Percentiles rank a stretch among this genome's conserved stretches.
These are phyloP conservation scores for Diachrysia chrysitis DNA, from an alignment of 2,888 invertebrate genomes.

Conservation along the genomic window DNA sequence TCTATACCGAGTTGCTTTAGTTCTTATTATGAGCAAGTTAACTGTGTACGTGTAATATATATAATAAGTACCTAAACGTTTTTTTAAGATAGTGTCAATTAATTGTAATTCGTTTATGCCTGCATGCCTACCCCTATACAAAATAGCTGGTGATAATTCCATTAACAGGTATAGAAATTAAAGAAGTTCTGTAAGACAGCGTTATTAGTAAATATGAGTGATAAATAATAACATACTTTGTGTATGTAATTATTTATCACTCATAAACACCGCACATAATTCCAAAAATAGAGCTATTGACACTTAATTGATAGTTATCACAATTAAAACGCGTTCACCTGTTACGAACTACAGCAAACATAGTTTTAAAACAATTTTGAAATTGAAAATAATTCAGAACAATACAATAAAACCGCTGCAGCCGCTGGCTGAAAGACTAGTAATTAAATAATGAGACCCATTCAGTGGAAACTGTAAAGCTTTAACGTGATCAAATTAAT, in stretches of 20 bases:
- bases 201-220: too few relatives aligned
- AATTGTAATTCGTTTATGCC: too few relatives aligned
- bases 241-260: too few relatives aligned
- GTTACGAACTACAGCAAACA: background rate
- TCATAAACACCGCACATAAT: too few relatives aligned
- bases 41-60: background rate
- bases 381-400: constrained; percentile 12
- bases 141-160: too few relatives aligned
- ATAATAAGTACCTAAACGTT: too few relatives aligned
- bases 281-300: background rate
- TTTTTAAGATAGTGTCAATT: too few relatives aligned
- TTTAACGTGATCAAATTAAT: constrained; percentile 62
- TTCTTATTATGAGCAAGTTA: background rate
- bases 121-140: too few relatives aligned
- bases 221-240: background rate
- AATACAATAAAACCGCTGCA: constrained; percentile 21
- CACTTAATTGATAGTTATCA: background rate
- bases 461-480: constrained; percentile 40
- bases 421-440: constrained; percentile 25
- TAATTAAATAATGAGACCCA: constrained; percentile 44
- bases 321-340: background rate
- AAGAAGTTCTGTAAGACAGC: too few relatives aligned
- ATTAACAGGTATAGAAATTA: too few relatives aligned
- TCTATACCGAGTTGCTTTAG: background rate
- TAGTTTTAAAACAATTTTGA: constrained; percentile 12